Base-by-base conservation (phyloP, 2,888 invertebrate genomes). In the Salticus scenicus region DNA sequence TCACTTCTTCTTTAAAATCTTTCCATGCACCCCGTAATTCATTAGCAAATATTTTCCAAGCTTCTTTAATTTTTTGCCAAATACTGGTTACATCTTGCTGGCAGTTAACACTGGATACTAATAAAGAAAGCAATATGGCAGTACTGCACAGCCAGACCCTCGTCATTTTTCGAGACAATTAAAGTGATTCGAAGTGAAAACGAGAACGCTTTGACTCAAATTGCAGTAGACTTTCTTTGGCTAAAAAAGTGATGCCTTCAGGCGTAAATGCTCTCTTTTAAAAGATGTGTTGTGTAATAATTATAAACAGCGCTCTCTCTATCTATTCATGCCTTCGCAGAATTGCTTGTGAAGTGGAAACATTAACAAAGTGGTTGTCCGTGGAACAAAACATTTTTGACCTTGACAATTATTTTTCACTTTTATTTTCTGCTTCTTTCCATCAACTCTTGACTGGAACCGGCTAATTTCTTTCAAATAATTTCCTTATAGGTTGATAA, bases 1-100 rank as follows among this genome's bases (percentile, higher is more conserved):
- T 51, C 27, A 80, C 47, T 51, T 80, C 80, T 4, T 66, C 33
- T 20, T 47, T 72, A 12, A 80, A 31, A 1, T 73, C 80, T 0
- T 24, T 12, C 66, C 66, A 73, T 0, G 73, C 5, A 8, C 17
- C n/a, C 5, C 47, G 41, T n/a, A 73, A 7, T 5, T 24, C 31
- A 0, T 73, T 37, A 14, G 33, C 27, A 27, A 80, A 73, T 0
- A 51, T 33, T 5, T 37, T 28, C 0, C 71, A 24, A 1, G 41
- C 24, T 8, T 41, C 17, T 17, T 42, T 64, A 24, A 80, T 14
- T 10, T 33, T 66, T 0, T 47, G 12, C 47, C 66, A 37, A 0
- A 80, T 10, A 12, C 41, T 28, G 0, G 33, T 73, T 8, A 10
- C 10, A 1, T 33, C 57, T 2, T 57, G 10, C 17, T 47, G 47